Evolutionary conservation across 2,113 vertebrate genomes (phyloP).

Genomic region (Australoheros scitulus): DNA sequence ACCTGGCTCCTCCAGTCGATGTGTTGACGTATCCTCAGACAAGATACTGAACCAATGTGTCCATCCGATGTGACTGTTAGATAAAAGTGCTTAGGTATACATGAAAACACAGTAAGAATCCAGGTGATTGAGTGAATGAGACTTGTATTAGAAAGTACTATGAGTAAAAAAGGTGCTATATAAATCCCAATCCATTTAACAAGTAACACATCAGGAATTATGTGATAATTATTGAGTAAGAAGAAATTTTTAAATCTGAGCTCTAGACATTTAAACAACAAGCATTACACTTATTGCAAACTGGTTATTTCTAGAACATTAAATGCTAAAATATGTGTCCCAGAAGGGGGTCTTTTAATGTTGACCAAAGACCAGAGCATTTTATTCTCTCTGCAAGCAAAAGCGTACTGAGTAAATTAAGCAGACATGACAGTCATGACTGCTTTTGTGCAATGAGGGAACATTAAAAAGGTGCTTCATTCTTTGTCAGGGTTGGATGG

Average conservation of each 20-base stretch:
- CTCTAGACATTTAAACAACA: background rate
- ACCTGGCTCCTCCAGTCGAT: no score
- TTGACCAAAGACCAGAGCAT: background rate
- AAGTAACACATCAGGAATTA: background rate
- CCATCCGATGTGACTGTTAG: no score
- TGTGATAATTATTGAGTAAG: background rate
- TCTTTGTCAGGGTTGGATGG: slow-evolving; percentile 21
- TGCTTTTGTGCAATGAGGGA: slow-evolving; percentile 11
- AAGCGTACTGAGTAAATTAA: slow-evolving; percentile 2
- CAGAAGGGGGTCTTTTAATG: background rate
- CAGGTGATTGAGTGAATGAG: background rate
- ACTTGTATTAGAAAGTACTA: background rate
- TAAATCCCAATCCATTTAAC: background rate
- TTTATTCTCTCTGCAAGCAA: background rate
- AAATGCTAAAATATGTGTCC: background rate
- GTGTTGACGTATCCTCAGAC: no score
- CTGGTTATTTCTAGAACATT: background rate
- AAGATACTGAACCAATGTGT: no score
- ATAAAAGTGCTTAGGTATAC: no score
- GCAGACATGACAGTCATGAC: slow-evolving; percentile 19
- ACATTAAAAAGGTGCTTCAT: slow-evolving; percentile 2
- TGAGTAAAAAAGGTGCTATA: background rate
- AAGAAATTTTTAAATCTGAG: background rate
- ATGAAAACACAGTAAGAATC: background rate
- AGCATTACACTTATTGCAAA: background rate